phyloP scores from a whole-genome alignment of 2,113 vertebrate genomes.

The Paratilapia polleni region DNA sequence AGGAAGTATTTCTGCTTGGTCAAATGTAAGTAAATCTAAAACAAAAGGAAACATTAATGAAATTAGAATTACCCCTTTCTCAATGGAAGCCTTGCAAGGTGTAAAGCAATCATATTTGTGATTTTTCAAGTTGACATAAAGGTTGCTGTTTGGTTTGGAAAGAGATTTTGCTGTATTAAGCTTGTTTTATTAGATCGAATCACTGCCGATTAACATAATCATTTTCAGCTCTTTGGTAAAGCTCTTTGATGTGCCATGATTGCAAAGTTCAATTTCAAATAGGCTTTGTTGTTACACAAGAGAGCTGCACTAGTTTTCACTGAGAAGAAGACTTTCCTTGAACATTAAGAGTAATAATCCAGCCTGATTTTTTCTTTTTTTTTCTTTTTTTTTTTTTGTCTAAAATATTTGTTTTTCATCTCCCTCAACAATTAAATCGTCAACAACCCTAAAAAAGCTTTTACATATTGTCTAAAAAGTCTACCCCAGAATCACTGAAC shows the following conservation, averaged over 20 bases:
- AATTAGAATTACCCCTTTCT: background rate
- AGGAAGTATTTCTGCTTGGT: background rate
- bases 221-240: constrained; percentile 6
- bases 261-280: constrained; percentile 10
- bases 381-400: background rate
- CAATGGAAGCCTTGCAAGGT: background rate
- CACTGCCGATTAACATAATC: constrained; percentile 8
- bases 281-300: background rate
- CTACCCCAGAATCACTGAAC: background rate
- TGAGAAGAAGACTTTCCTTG: background rate
- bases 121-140: background rate
- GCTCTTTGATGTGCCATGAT: background rate
- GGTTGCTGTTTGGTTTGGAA: background rate
- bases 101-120: background rate
- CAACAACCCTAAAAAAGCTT: background rate
- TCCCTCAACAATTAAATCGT: background rate
- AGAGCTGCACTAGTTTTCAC: background rate
- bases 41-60: background rate
- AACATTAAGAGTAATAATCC: background rate
- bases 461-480: background rate
- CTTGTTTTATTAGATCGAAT: background rate
- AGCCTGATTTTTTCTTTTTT: background rate
- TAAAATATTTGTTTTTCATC: background rate
- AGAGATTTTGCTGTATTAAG: background rate
- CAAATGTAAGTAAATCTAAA: background rate